phyloP scores from a whole-genome alignment of 2,888 invertebrate genomes.

The Leuctra nigra region DNA sequence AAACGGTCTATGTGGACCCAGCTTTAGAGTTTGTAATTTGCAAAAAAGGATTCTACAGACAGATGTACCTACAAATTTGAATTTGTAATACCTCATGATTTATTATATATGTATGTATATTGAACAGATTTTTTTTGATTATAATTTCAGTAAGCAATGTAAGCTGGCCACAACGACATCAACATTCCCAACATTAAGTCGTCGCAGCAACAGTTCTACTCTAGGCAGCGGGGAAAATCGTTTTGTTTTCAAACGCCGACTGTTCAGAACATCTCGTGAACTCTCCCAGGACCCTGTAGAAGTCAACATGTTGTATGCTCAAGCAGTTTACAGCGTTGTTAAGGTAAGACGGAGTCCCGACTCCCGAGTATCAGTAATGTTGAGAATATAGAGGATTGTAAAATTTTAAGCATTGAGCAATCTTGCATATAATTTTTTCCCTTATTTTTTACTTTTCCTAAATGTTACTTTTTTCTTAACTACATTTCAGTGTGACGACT shows the following conservation, averaged over 20 bases:
- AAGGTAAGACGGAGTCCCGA: slow-evolving; percentile 62
- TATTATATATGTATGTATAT: no score
- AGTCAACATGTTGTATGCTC: slow-evolving; percentile 87
- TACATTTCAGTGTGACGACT: slow-evolving; percentile 83
- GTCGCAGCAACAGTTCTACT: slow-evolving; percentile 51
- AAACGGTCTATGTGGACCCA: no score
- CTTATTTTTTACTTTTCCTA: slow-evolving; percentile 13
- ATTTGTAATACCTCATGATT: no score
- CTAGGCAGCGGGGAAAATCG: slow-evolving; percentile 81
- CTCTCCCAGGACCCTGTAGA: slow-evolving; percentile 93
- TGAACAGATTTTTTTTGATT: no score
- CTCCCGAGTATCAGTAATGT: no score
- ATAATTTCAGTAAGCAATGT: slow-evolving; percentile 46
- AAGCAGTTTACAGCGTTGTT: slow-evolving; percentile 91
- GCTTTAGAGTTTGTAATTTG: no score
- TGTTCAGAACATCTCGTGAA: slow-evolving; percentile 83
- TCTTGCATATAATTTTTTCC: background rate
- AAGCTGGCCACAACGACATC: slow-evolving; percentile 45
- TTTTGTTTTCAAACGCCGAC: slow-evolving; percentile 84
- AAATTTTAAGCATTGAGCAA: no score
- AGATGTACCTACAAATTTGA: no score
- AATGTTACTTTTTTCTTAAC: no score
- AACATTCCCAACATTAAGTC: slow-evolving; percentile 47
- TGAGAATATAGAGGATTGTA: no score
- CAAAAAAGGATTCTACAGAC: no score